Evolutionary conservation across 2,113 vertebrate species (phyloP), one percentile per base, ranked within the genome.

Genomic region (Nesoenas mayeri): DNA sequence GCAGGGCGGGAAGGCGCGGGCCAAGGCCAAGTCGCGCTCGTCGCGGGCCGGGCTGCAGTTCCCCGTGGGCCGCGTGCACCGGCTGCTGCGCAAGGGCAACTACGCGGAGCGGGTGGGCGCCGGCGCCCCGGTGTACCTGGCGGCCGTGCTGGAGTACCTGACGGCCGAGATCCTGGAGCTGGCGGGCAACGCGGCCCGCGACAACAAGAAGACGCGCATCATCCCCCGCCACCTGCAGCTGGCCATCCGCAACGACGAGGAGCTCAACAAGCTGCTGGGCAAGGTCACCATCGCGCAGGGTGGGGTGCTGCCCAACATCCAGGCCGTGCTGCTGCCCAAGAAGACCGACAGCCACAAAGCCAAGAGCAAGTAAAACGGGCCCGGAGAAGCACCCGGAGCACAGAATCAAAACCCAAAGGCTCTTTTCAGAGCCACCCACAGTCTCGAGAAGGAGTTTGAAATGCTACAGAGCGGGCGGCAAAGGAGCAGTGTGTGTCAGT

Each of bases 201-300:
- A 99, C 97, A 99, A 99, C 97, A 99, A 99, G 97, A 99, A 99
- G 96, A 98, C 98, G 44, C 98, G 99, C 8, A 99, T 99, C 91
- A 99, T 99, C 62, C 99, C 99, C 5, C 98, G 99, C 5, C 40
- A 40, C 60, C 97, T 99, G 32, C 99, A 99, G 95, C 97, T 99
- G 34, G 99, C 99, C 18, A 98, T 99, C 11, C 98, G 99, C 32
- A 99, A 99, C 94, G 99, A 99, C 89, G 98, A 99, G 86, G 99
- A 99, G 97, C 91, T 99, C 11, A 99, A 99, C 98, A 99, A 99
- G 50, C 98, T 99, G 95, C 98, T 99, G 77, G 99, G 98, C 3
- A 98, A 98, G 1, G 99, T 99, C 70, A 99, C 99, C 69, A 99
- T 99, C 91, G 99, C 98, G 2, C 99, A 99, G 97, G 99, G 91